Evolutionary conservation across 1,140 invertebrate species (phyloP), one percentile per base, ranked within the genome.

Genomic region (Trichonephila inaurata): DNA sequence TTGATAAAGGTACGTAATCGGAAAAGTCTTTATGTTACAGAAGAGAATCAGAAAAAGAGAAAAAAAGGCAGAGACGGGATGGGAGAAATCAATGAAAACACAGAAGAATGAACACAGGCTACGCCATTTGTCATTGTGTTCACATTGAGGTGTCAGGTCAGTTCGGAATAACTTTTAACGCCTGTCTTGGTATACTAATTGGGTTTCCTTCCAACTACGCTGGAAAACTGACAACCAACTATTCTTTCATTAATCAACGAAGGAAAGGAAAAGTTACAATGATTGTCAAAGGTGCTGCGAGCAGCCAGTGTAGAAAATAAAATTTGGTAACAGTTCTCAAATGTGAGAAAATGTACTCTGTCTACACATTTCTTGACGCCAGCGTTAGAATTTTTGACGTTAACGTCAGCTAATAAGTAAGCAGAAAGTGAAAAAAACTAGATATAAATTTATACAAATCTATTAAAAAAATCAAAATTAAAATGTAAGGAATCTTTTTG

Each of bases 181-280:
- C 88, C 44, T 89, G 88, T 89, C 88, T 77, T 44, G 66, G 88
- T 89, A 61, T 69, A 61, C 88, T 89, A 89, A 89, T 89, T 89
- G 88, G 88, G 28, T 87, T 85, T 60, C 66, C 88, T 77, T 72
- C 58, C 64, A 58, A 72, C 44, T 18, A 21, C 61, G n/a, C 24
- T 40, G 88, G 61, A 40, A 89, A 89, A 89, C 64, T 89, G 88
- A 89, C 88, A 89, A 89, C 66, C 88, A 72, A 89, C 88, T 58
- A 12, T 77, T 69, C 62, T 89, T 89, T 89, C 88, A 89, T 89
- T 89, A 72, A 89, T 89, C 88, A 89, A 24, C 64, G 21, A 33
- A 16, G 66, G 16, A 64, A 28, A 33, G 62, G 66, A 89, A 72
- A 89, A 89, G 66, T 89, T 89, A 77, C 88, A 58, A 77, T 72